These are phyloP conservation scores for Etheostoma nigrum DNA, from an alignment of 2,797 vertebrate genomes.

Conservation along the genomic window DNA sequence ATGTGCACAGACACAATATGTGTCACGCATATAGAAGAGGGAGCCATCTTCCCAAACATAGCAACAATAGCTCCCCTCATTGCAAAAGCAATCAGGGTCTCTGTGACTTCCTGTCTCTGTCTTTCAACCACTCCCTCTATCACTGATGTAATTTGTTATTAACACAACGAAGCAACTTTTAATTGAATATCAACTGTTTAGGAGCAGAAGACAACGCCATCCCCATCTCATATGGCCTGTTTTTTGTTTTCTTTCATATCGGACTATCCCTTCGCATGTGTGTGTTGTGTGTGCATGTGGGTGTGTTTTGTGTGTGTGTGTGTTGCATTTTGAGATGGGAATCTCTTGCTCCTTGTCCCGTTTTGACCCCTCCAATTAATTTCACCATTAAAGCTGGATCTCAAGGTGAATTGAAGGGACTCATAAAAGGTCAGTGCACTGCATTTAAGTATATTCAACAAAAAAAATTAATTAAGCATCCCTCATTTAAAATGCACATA, in stretches of 20 bases:
- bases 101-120: slow-evolving; percentile 44
- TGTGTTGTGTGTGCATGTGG: not conserved
- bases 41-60: slow-evolving; percentile 55
- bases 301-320: slow-evolving; percentile 3
- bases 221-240: slow-evolving; percentile 58
- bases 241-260: slow-evolving; percentile 55
- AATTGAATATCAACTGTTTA: slow-evolving; percentile 80
- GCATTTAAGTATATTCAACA: slow-evolving; percentile 77
- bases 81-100: slow-evolving; percentile 77
- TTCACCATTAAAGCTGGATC: slow-evolving; percentile 66
- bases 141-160: slow-evolving; percentile 79
- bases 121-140: slow-evolving; percentile 72
- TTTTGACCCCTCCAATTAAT: slow-evolving; percentile 73
- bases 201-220: slow-evolving; percentile 66
- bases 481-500: slow-evolving; percentile 74
- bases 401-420: slow-evolving; percentile 74
- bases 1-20: slow-evolving; percentile 32
- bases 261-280: slow-evolving; percentile 29
- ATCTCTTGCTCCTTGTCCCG: slow-evolving; percentile 45
- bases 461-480: slow-evolving; percentile 75
- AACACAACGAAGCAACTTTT: slow-evolving; percentile 77
- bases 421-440: slow-evolving; percentile 71
- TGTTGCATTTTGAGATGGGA: slow-evolving; percentile 21
- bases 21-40: slow-evolving; percentile 44
- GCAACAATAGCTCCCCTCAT: slow-evolving; percentile 65